Conservation (phyloP, 2,113 vertebrate species). For the Cairina moschata region DNA sequence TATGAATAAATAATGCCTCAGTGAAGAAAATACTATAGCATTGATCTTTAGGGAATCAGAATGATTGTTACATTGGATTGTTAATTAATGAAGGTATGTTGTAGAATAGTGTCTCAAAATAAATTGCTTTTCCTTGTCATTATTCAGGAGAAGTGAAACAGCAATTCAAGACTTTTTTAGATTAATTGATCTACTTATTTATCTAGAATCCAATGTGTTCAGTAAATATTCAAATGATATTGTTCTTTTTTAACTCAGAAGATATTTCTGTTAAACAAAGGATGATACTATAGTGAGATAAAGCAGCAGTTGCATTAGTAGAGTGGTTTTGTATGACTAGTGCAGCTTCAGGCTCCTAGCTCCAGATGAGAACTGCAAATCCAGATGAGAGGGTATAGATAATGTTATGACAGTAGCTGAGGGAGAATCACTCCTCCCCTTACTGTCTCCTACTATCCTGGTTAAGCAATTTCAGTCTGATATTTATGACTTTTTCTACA, state of each 20-base stretch:
- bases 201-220: neutral
- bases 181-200: neutral
- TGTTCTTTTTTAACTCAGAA: too few species aligned
- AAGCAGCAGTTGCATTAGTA: neutral
- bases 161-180: neutral
- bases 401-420: neutral
- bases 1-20: neutral
- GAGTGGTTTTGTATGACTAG: neutral
- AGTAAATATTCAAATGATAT: neutral
- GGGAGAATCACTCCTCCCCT: neutral
- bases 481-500: neutral
- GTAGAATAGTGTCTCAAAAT: neutral
- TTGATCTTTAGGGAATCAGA: neutral
- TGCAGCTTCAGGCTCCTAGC: neutral
- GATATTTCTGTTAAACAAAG: neutral
- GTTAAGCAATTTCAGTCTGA: neutral
- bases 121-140: neutral
- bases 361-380: neutral
- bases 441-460: neutral
- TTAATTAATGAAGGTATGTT: conserved; percentile 31
- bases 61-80: conserved; percentile 2
- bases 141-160: neutral
- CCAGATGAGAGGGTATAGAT: neutral
- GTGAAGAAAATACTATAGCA: neutral
- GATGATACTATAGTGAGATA: neutral